Conservation (phyloP, 92 coral and sea anemone species). For the Porites divaricata region DNA sequence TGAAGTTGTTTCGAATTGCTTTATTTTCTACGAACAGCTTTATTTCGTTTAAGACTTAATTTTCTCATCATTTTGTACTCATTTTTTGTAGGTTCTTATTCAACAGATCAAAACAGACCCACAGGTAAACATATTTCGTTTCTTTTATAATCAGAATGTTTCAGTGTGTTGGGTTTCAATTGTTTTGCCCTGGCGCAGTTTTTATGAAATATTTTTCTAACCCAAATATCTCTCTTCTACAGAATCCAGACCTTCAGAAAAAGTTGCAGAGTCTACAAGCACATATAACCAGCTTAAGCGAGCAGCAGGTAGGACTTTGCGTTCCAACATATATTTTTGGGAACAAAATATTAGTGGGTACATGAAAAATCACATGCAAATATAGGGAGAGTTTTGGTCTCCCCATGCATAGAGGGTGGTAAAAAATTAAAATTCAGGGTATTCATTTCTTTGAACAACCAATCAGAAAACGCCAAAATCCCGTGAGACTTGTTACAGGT, state of each 20-base stretch:
- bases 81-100: conserved; percentile 76
- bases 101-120: conserved; percentile 93
- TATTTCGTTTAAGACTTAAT: conserved; percentile 30
- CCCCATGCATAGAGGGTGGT: conserved; percentile 63
- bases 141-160: conserved; percentile 58
- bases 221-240: conserved; percentile 52
- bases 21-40: conserved; percentile 18
- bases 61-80: conserved; percentile 24
- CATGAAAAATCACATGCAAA: conserved; percentile 61
- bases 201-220: conserved; percentile 54
- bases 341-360: conserved; percentile 21
- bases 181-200: conserved; percentile 79
- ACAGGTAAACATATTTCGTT: conserved; percentile 76
- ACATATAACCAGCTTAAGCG: conserved; percentile 85
- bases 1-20: conserved; percentile 28
- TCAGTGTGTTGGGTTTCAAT: conserved; percentile 79
- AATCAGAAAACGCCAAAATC: conserved; percentile 37
- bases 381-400: conserved; percentile 46
- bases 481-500: conserved; percentile 61
- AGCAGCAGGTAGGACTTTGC: conserved; percentile 82
- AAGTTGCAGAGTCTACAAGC: conserved; percentile 87
- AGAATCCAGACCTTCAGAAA: conserved; percentile 96
- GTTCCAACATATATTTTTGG: conserved; percentile 9
- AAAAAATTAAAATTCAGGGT: conserved; percentile 67
- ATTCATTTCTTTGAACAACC: conserved; percentile 43